A percentile compares a stretch with the other conserved stretches of the same genome.
phyloP scores from a whole-genome alignment of 64 coral and sea anemone species.

The Astreopora myriophthalma region DNA sequence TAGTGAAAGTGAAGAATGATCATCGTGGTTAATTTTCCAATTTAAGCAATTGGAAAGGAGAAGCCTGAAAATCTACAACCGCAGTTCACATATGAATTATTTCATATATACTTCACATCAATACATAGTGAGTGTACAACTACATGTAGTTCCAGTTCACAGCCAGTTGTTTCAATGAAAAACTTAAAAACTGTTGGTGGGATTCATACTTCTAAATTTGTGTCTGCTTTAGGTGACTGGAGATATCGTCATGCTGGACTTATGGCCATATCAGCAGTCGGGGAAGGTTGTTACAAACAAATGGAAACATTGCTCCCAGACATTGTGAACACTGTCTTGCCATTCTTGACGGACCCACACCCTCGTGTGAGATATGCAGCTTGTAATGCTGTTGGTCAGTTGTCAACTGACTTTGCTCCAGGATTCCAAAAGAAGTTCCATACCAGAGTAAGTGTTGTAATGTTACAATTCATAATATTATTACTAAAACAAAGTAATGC shows the following conservation, averaged over 20 bases:
- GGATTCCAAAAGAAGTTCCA: constrained; percentile 97
- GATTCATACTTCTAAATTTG: neutral
- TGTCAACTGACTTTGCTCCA: constrained; percentile 97
- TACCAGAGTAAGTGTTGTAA: constrained; percentile 60
- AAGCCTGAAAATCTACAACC: too few species aligned
- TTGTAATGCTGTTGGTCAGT: constrained; percentile 94
- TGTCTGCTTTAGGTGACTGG: constrained; percentile 82
- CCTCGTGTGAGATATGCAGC: constrained; percentile 96
- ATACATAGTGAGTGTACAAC: too few species aligned
- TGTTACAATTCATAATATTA: too few species aligned
- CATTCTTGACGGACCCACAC: constrained; percentile 87
- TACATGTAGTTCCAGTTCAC: too few species aligned
- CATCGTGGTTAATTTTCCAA: too few species aligned
- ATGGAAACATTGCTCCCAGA: constrained; percentile 84
- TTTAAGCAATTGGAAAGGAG: too few species aligned
- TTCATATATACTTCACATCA: too few species aligned
- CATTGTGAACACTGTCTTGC: constrained; percentile 78
- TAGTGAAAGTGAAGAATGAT: too few species aligned
- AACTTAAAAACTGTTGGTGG: too few species aligned
- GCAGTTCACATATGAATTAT: too few species aligned
- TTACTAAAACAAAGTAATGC: too few species aligned
- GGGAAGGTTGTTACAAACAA: constrained; percentile 97
- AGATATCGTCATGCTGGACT: constrained; percentile 97
- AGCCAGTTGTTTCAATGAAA: too few species aligned
- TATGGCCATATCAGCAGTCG: constrained; percentile 96